Base-by-base conservation (phyloP, 2,797 vertebrate species). In the Scyliorhinus canicula region DNA sequence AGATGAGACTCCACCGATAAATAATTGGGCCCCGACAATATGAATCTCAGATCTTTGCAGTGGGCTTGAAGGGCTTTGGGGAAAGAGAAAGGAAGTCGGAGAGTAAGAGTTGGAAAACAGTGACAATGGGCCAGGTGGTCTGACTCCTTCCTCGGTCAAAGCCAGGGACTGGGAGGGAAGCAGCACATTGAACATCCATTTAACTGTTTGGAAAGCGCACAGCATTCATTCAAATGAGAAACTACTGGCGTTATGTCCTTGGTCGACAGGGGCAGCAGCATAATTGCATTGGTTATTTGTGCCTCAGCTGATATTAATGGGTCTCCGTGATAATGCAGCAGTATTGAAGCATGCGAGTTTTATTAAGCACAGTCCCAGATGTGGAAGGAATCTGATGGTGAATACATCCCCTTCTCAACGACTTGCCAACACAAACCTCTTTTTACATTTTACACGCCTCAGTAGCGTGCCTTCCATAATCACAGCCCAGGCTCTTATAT, bases 131-230 rank as follows among this genome's bases (percentile, higher is more conserved):
- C 4, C 16, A 4, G 52, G 52, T 31, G 31, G 28, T 28, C 85
- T 57, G 26, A 96, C 96, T 96, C 95, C 96, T 95, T 96, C 95
- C 96, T 95, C 77, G 96, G 96, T 96, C 96, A 96, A 97, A 96
- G 95, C 96, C 97, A 96, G 96, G 97, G 97, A 95, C 96, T 50
- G 97, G 96, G 96, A 1, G 31, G 94, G 93, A 95, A 55, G 82
- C 47, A 95, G 60, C 4, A 90, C 60, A 24, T 95, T 96, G 95
- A 82, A 95, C 79, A 95, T 93, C 95, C 96, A 95, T 95, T 96
- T 96, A 96, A 95, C 96, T 97, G 97, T 97, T 98, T 98, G 97
- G 97, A 97, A 95, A 96, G 96, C 96, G 96, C 96, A 96, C 96
- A 96, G 96, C 96, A 97, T 97, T 98, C 96, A 97, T 98, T 97